Conservation (phyloP, 2,797 vertebrate genomes). For the Agapornis canus region DNA sequence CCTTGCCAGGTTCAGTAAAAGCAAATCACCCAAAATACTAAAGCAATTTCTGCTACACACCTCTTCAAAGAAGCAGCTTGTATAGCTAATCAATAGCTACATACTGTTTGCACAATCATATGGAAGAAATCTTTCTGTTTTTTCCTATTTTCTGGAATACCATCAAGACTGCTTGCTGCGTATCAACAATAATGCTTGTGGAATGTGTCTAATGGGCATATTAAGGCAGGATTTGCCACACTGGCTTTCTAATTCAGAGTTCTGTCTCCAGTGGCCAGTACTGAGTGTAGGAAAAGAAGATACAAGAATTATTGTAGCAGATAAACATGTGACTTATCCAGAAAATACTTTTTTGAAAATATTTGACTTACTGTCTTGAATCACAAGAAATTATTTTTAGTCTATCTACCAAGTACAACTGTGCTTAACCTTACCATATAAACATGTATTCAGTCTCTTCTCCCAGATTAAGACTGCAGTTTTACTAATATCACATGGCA, state of each 20-base stretch:
- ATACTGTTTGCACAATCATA: background rate
- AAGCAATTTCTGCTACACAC: background rate
- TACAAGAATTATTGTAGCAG: background rate
- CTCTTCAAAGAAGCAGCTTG: background rate
- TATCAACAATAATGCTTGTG: background rate
- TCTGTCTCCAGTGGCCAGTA: background rate
- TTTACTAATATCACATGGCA: background rate
- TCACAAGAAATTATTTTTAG: background rate
- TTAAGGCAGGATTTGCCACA: background rate
- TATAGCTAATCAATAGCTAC: background rate
- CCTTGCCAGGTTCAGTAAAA: background rate
- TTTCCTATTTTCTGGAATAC: background rate
- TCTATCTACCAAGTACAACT: background rate
- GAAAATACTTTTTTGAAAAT: background rate
- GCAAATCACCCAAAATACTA: slow-evolving; percentile 5
- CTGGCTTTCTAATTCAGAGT: background rate
- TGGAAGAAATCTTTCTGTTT: background rate
- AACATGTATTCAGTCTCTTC: background rate
- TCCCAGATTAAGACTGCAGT: background rate
- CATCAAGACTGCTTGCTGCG: background rate
- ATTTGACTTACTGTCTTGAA: background rate
- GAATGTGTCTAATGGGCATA: background rate
- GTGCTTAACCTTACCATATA: background rate
- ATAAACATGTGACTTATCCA: background rate
- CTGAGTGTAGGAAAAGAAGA: background rate